A percentile compares a stretch with the other conserved stretches of the same genome.
These are phyloP conservation scores for Erythrocercus mccallii DNA, from an alignment of 2,113 vertebrate genomes.

Conservation along the genomic window DNA sequence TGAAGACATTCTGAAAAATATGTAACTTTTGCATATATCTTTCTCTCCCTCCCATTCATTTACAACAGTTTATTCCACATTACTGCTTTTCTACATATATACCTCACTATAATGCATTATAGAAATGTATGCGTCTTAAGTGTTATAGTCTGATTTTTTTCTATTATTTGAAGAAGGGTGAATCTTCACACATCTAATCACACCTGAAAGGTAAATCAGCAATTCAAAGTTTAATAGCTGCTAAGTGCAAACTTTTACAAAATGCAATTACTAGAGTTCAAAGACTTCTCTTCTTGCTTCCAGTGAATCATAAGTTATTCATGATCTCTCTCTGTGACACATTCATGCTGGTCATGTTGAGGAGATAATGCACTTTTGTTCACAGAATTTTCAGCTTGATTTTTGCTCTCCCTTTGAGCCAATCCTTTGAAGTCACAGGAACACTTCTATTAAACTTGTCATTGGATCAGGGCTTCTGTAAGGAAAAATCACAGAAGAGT, in stretches of 20 bases:
- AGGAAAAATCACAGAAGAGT: background rate
- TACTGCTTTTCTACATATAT: background rate
- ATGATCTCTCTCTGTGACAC: background rate
- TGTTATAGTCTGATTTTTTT: background rate
- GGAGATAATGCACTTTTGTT: background rate
- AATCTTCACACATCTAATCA: background rate
- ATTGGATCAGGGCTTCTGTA: background rate
- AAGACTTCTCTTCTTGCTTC: background rate
- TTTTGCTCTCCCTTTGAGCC: background rate
- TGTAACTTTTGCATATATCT: background rate
- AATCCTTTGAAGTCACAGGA: background rate
- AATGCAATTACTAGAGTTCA: background rate
- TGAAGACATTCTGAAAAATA: background rate
- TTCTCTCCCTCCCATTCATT: accelerated
- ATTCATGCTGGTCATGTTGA: background rate
- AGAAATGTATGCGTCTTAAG: background rate
- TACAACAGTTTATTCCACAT: background rate
- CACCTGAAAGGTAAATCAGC: background rate
- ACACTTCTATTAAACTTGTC: background rate
- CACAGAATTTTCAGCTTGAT: background rate
- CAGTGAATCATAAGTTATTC: constrained; percentile 2
- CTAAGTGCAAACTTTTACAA: background rate
- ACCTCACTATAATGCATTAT: background rate
- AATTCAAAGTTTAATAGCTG: background rate
- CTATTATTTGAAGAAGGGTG: background rate